A percentile compares a stretch with the other conserved stretches of the same genome.
Evolutionary conservation across 2,888 invertebrate species (phyloP).

Genomic region (Alentia gelatinosa): DNA sequence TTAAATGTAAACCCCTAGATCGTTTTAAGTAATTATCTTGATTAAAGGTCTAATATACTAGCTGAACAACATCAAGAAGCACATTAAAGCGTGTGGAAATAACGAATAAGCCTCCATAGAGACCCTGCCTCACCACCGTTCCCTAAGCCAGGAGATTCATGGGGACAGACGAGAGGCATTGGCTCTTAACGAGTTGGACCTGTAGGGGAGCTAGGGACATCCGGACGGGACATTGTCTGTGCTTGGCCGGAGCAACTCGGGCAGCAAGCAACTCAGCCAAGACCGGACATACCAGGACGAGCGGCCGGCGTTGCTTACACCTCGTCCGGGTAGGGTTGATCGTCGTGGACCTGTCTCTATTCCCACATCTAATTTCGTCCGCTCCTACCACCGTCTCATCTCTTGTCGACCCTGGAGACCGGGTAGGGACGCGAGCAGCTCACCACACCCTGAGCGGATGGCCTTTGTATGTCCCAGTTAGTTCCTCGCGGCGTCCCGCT

Average conservation of each 20-base stretch:
- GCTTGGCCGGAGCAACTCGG: not conserved
- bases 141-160: not conserved
- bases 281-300: not conserved
- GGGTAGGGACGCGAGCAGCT: not conserved
- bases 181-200: not conserved
- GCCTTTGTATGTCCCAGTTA: not conserved
- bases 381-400: not conserved
- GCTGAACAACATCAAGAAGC: no score
- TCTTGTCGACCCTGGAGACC: not conserved
- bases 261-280: not conserved
- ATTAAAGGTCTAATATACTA: no score
- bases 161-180: not conserved
- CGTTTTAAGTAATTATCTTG: no score
- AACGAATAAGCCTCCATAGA: no score
- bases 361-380: constrained; percentile 36
- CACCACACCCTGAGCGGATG: not conserved
- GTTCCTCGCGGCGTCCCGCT: not conserved
- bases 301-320: not conserved
- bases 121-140: no score
- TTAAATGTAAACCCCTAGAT: no score
- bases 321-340: constrained; percentile 7
- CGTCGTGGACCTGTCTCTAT: constrained; percentile 36
- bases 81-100: not conserved
- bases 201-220: not conserved
- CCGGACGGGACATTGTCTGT: not conserved